Conservation (phyloP, 2,113 vertebrate genomes). For the Brevimyrus niger region DNA sequence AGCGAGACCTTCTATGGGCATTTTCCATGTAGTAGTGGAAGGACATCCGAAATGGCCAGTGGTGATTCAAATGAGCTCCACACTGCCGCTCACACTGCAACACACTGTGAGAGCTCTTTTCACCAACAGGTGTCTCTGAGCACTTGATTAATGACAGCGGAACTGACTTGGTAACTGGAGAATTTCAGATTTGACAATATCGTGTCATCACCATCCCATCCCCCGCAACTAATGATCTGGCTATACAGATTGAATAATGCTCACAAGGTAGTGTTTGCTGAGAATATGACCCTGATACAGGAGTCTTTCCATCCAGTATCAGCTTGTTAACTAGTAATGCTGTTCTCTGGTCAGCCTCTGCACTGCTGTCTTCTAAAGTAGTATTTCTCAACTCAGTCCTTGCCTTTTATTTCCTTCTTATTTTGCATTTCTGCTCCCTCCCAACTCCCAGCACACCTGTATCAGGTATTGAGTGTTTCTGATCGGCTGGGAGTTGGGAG, state of each 20-base stretch:
- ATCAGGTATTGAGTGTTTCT: not conserved
- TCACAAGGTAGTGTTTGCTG: not conserved
- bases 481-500: not conserved
- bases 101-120: not conserved
- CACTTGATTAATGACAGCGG: not conserved
- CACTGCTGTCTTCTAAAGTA: not conserved
- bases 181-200: not conserved
- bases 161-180: not conserved
- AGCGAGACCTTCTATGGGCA: not conserved
- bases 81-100: not conserved
- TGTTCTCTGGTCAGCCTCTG: not conserved
- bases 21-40: not conserved
- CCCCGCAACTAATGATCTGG: not conserved
- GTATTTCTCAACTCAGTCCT: not conserved
- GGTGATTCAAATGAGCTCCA: not conserved
- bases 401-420: not conserved
- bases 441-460: not conserved
- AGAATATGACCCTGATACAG: not conserved
- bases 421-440: not conserved
- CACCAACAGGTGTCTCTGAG: not conserved
- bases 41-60: not conserved
- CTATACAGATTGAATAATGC: not conserved
- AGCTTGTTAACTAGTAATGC: not conserved
- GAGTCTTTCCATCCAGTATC: not conserved
- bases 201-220: not conserved